Base-by-base conservation (phyloP, 2,113 vertebrate species). In the Apteryx mantelli region DNA sequence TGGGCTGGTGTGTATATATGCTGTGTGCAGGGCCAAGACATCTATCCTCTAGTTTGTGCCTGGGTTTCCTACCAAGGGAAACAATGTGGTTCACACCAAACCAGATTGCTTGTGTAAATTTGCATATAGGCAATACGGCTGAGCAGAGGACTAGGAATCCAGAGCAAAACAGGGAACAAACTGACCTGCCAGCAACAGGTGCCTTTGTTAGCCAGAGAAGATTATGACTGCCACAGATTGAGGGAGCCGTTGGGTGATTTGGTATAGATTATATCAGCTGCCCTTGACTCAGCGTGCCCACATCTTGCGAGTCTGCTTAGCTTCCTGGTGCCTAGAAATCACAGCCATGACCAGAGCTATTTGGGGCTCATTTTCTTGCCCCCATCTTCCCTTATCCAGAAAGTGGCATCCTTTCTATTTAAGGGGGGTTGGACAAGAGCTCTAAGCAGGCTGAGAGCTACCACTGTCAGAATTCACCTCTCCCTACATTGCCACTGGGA, bases 201-300 rank as follows among this genome's bases (percentile, higher is more conserved):
- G 93, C 11, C n/a, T 16, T 30, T 0, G 0, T 9, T 48, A 83
- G 58, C n/a, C 46, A 74, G 22, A 7, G 38, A 4, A 3, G 63
- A 81, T 56, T 70, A n/a, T 1, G 25, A 69, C 56, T 52, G 66
- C 71, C 40, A 24, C 0, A 60, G 66, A 61, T 68, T 0, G 2
- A 69, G 38, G 79, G 38, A 91, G 46, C 66, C 94, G 70, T 36
- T 73, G 66, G 48, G n/a, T 82, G 38, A 90, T 61, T 65, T 76
- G 38, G 75, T 61, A 69, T 8, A 61, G 71, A 52, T 56, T 61
- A 46, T 36, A 91, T 48, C n/a, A 85, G 32, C 85, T 38, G 70
- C 21, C 85, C 44, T 76, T 69, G 26, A 88, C 68, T 86, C 66
- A 48, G 82, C 34, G 60, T 3, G 5, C 32, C 66, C 58, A 73